Base-by-base conservation (phyloP, 2,797 vertebrate species). In the Neopelma chrysocephalum region DNA sequence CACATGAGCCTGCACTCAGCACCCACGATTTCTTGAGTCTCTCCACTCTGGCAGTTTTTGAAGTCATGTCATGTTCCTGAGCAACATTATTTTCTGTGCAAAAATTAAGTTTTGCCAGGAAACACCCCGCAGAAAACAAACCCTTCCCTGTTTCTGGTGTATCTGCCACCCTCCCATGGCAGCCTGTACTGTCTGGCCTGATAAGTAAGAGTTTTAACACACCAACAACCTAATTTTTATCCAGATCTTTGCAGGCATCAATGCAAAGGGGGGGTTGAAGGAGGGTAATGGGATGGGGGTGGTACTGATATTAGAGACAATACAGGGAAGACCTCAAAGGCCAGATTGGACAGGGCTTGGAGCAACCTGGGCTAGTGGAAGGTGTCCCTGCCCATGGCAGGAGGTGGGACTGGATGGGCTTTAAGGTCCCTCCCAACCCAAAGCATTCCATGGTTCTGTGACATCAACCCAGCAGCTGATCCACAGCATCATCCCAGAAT, bases 21-120 rank as follows among this genome's bases (percentile, higher is more conserved):
- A 16, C 47, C 82, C 57, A 11, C 1, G 2, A 42, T 51, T 72
- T 32, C 79, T 66, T 56, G 2, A 51, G 48, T 26, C 23, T 62
- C 50, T 51, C 47, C 45, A 6, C 12, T 10, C 62, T 19, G 45
- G 48, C 22, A 32, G 38, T 2, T 29, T 10, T 9, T 34, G 38
- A 65, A 81, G 40, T 25, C 5, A 12, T 77, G 27, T 38, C 31
- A 20, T 9, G 3, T 32, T 47, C 75, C 77, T n/a, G 8, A 82
- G 27, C 43, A 61, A 53, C 1, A 1, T 0, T 2, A 16, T 26
- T 40, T n/a, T 31, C 36, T 50, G 22, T 0, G 2, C 0, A 2
- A 36, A 45, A 84, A 25, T 4, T 10, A 23, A 25, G 36, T 32
- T 77, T 14, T 18, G 31, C 8, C 14, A 34, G n/a, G 69, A 77